Conservation (phyloP, 2,888 invertebrate species). For the Caenorhabditis panamensis region DNA sequence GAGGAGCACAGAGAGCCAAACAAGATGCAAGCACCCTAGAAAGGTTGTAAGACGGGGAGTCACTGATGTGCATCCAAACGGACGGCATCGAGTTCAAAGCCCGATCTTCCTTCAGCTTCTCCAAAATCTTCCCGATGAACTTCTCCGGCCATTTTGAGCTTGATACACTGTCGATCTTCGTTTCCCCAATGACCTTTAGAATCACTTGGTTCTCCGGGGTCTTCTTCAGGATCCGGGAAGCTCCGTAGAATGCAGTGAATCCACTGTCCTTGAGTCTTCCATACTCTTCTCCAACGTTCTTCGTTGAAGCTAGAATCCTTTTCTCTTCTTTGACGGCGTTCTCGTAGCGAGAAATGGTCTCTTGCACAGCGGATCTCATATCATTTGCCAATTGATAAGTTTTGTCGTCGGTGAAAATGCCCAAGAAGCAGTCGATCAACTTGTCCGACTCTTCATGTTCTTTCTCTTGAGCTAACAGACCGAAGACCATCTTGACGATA, state of each 20-base stretch:
- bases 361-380: conserved; percentile 55
- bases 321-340: conserved; percentile 26
- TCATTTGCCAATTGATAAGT: conserved; percentile 53
- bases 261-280: conserved; percentile 1
- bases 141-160: conserved; percentile 15
- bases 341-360: conserved; percentile 34
- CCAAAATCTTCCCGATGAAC: conserved; percentile 22
- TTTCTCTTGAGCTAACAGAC: conserved; percentile 23
- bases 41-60: conserved; percentile 42
- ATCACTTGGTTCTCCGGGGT: background rate
- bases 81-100: background rate
- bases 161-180: background rate
- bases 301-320: background rate
- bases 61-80: conserved; percentile 19
- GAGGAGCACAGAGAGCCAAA: conserved; percentile 20
- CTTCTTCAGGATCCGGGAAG: conserved; percentile 6
- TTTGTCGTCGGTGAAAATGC: conserved; percentile 54
- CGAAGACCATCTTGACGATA: conserved; percentile 42
- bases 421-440: conserved; percentile 43
- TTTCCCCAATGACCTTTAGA: background rate
- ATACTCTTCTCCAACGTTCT: background rate
- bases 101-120: conserved; percentile 19
- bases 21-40: conserved; percentile 36
- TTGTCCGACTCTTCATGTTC: conserved; percentile 28
- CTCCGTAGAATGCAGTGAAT: conserved; percentile 32